Conservation (phyloP, 2,888 invertebrate genomes). For the Pogonocherus hispidulus region DNA sequence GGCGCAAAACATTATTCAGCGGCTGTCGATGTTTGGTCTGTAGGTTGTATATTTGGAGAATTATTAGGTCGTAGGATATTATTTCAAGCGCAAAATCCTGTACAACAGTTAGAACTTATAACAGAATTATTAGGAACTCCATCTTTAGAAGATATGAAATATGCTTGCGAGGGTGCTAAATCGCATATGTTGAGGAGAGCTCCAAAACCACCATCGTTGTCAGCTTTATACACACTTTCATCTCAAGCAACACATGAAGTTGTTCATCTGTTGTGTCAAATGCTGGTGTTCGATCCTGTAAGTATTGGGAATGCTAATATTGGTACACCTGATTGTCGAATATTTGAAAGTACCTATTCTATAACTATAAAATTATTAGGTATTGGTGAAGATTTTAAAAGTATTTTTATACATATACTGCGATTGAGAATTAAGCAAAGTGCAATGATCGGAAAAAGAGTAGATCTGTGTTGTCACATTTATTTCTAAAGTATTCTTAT, state of each 20-base stretch:
- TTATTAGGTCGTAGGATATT: constrained; percentile 91
- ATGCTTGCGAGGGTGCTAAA: constrained; percentile 96
- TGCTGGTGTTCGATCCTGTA: constrained; percentile 98
- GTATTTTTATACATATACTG: too few relatives aligned
- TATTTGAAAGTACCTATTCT: too few relatives aligned
- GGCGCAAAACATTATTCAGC: constrained; percentile 97
- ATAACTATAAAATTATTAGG: too few relatives aligned
- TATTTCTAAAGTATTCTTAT: too few relatives aligned
- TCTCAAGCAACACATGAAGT: constrained; percentile 97
- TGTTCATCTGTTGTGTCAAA: constrained; percentile 95
- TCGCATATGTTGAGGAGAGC: constrained; percentile 91
- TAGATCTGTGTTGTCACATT: too few relatives aligned
- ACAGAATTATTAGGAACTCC: constrained; percentile 98
- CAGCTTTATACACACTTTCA: constrained; percentile 90
- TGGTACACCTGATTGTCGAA: too few relatives aligned
- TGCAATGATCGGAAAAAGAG: too few relatives aligned
- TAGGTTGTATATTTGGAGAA: constrained; percentile 99
- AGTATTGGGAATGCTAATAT: constrained; percentile 63
- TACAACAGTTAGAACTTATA: constrained; percentile 97
- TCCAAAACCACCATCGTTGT: constrained; percentile 89
- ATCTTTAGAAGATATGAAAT: constrained; percentile 94
- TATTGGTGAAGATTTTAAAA: too few relatives aligned
- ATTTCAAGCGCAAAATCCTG: constrained; percentile 94
- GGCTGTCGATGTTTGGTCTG: constrained; percentile 99
- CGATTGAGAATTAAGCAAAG: too few relatives aligned